Evolutionary conservation across 2,888 invertebrate genomes (phyloP).

Genomic region (Drosophila nigricruria): DNA sequence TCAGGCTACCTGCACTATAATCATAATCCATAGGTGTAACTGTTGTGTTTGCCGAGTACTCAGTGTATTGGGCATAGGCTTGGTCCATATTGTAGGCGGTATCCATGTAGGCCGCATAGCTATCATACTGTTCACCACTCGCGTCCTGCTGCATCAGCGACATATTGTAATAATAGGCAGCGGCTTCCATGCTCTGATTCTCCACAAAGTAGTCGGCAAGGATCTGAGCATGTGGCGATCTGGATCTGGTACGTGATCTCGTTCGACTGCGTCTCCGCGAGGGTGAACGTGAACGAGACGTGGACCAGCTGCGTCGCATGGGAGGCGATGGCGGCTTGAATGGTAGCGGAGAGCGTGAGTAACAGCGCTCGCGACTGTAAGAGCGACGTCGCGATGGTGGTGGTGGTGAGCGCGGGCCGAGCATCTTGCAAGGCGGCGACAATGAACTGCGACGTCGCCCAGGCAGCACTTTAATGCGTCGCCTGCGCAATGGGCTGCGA

Average conservation of each 20-base stretch:
- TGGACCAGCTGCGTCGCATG: conserved; percentile 80
- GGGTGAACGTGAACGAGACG: conserved; percentile 57
- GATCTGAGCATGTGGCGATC: conserved; percentile 41
- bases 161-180: conserved; percentile 82
- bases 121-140: conserved; percentile 69
- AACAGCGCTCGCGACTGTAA: conserved; percentile 76
- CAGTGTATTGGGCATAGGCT: conserved; percentile 73
- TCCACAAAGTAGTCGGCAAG: conserved; percentile 70
- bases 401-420: conserved; percentile 74
- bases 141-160: conserved; percentile 63
- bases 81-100: conserved; percentile 65
- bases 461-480: conserved; percentile 35
- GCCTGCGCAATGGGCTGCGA: conserved; percentile 74
- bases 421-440: conserved; percentile 50
- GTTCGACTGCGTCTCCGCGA: conserved; percentile 42
- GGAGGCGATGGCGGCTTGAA: conserved; percentile 84
- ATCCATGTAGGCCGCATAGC: conserved; percentile 73
- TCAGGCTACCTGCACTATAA: conserved; percentile 36
- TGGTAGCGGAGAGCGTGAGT: conserved; percentile 82
- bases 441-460: conserved; percentile 67
- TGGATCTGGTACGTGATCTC: conserved; percentile 33
- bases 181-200: conserved; percentile 53
- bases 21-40: conserved; percentile 43
- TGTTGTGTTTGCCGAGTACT: conserved; percentile 53
- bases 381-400: conserved; percentile 71